These are phyloP conservation scores for Magallana gigas DNA, from an alignment of 1,140 invertebrate genomes.

Conservation along the genomic window DNA sequence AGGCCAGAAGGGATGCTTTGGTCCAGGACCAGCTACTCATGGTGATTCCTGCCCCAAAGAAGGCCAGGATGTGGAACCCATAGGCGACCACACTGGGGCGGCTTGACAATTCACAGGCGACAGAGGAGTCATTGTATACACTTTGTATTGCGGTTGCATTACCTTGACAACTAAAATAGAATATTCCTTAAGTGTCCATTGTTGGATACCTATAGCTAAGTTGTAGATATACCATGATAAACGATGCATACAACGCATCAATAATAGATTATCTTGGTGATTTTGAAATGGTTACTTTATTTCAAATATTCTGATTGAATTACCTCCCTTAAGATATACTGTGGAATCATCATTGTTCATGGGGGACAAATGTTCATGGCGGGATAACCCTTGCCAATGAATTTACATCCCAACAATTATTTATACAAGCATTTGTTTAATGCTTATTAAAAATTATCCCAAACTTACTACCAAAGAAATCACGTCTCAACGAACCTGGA, in stretches of 20 bases:
- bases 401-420: too few species aligned
- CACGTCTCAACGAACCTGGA: too few species aligned
- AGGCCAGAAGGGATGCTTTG: slow-evolving; percentile 87
- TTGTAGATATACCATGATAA: background rate
- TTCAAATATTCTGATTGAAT: too few species aligned
- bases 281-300: too few species aligned
- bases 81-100: slow-evolving; percentile 90
- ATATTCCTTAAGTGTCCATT: background rate
- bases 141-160: slow-evolving; percentile 73
- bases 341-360: too few species aligned
- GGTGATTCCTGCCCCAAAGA: slow-evolving; percentile 90
- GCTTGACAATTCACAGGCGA: slow-evolving; percentile 83
- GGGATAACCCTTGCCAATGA: too few species aligned
- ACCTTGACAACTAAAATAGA: slow-evolving; percentile 76
- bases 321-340: too few species aligned
- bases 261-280: background rate
- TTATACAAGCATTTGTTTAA: too few species aligned
- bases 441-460: too few species aligned
- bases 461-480: too few species aligned
- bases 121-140: slow-evolving; percentile 21
- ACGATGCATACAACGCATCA: background rate
- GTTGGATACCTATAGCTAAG: too few species aligned
- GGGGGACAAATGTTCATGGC: too few species aligned
- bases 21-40: slow-evolving; percentile 97
- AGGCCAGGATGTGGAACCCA: slow-evolving; percentile 89